Evolutionary conservation across 2,888 invertebrate species (phyloP).

Genomic region (Choreutis nemorana): DNA sequence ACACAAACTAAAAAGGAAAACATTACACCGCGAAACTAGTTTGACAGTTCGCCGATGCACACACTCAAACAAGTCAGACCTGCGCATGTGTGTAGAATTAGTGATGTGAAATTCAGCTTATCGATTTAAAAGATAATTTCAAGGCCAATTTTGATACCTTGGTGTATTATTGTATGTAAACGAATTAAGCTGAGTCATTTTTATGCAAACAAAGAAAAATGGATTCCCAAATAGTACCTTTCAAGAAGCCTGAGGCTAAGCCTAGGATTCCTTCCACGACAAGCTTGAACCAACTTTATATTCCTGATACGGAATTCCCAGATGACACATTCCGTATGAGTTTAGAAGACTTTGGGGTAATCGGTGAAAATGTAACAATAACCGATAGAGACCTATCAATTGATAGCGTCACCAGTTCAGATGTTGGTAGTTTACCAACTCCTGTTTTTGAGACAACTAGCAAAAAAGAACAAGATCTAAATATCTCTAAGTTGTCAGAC

Average conservation of each 20-base stretch:
- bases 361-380: constrained; percentile 54
- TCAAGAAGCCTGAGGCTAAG: constrained; percentile 20
- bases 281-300: constrained; percentile 37
- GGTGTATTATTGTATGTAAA: constrained; percentile 1
- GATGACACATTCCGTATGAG: constrained; percentile 52
- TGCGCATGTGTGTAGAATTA: constrained; percentile 45
- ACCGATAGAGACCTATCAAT: constrained; percentile 27
- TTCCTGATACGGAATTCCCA: constrained; percentile 37
- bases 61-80: constrained; percentile 12
- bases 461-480: too few species aligned
- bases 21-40: constrained; percentile 50
- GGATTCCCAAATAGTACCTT: constrained; percentile 27
- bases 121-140: constrained; percentile 58
- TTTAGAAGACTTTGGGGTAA: constrained; percentile 38
- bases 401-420: constrained; percentile 19
- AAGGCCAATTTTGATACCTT: constrained; percentile 32
- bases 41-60: constrained; percentile 52
- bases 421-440: too few species aligned
- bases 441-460: too few species aligned
- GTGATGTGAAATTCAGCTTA: constrained; percentile 60
- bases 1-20: constrained; percentile 14
- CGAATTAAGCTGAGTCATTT: background rate
- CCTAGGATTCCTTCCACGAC: constrained; percentile 24
- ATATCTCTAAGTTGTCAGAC: too few species aligned
- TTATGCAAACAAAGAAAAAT: constrained; percentile 17